Conservation (phyloP, 1,140 invertebrate species). For the Pseudomyrmex flavicornis region DNA sequence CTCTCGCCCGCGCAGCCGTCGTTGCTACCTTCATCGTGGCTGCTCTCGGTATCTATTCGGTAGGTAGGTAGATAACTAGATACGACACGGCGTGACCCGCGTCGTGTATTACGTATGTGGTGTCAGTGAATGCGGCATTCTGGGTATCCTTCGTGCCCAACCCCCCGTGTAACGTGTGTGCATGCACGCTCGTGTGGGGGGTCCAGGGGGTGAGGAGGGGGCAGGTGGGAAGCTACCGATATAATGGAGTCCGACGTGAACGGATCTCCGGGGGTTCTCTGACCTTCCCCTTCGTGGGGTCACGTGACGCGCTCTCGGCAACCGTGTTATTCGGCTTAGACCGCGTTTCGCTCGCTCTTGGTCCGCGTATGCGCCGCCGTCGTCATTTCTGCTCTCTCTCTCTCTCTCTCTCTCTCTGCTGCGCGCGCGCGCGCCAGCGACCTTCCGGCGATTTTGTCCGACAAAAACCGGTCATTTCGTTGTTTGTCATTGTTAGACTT, state of each 20-base stretch:
- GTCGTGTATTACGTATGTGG: slow-evolving; percentile 65
- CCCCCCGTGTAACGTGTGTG: slow-evolving; percentile 66
- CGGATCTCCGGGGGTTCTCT: slow-evolving; percentile 73
- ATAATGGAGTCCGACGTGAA: slow-evolving; percentile 72
- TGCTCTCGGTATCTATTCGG: slow-evolving; percentile 16
- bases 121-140: slow-evolving; percentile 45
- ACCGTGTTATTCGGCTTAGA: slow-evolving; percentile 53
- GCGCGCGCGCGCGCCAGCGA: background rate
- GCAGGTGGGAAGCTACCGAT: slow-evolving; percentile 56
- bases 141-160: slow-evolving; percentile 66
- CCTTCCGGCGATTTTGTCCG: slow-evolving; percentile 22
- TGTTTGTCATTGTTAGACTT: slow-evolving; percentile 14
- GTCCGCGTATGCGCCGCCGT: no score
- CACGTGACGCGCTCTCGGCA: slow-evolving; percentile 55
- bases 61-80: slow-evolving; percentile 23
- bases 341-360: background rate
- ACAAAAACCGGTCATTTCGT: slow-evolving; percentile 36
- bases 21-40: background rate
- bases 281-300: slow-evolving; percentile 72
- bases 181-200: slow-evolving; percentile 52
- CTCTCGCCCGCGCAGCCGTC: slow-evolving; percentile 33
- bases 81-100: slow-evolving; percentile 62
- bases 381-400: slow-evolving; percentile 9
- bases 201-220: slow-evolving; percentile 22
- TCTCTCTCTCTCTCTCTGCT: slow-evolving; percentile 14